Conservation (phyloP, 2,113 vertebrate genomes). For the Machaerirhynchus nigripectus region DNA sequence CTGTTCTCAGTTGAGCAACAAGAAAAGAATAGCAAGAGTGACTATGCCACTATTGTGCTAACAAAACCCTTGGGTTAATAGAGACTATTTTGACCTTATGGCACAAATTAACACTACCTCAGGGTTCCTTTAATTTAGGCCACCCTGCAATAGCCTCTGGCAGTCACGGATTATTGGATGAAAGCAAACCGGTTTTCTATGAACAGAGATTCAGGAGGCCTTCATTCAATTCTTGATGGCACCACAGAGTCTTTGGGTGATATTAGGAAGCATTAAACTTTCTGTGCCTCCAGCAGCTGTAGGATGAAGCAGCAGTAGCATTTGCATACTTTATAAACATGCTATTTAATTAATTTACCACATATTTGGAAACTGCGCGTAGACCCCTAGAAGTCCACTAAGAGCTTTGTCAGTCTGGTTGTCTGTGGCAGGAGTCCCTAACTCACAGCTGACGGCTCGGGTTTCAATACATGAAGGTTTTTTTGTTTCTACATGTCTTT, state of each 20-base stretch:
- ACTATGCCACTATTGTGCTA: background rate
- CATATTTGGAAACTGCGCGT: accelerated
- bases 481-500: background rate
- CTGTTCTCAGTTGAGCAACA: background rate
- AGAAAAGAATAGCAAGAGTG: background rate
- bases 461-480: background rate
- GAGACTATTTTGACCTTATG: conserved; percentile 6
- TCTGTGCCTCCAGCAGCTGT: background rate
- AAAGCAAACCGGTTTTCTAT: background rate
- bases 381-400: background rate
- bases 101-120: conserved; percentile 15
- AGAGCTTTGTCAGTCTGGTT: background rate
- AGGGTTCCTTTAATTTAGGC: conserved; percentile 35
- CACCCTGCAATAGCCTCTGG: conserved; percentile 13
- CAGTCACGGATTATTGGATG: background rate
- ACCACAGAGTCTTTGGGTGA: background rate
- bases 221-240: background rate
- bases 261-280: background rate
- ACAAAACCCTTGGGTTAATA: background rate
- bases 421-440: background rate
- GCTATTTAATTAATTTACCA: background rate
- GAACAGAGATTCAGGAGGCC: background rate
- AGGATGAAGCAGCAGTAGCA: background rate
- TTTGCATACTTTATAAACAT: background rate
- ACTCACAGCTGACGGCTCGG: background rate